Percentiles rank a stretch among this genome's conserved stretches.
Evolutionary conservation across 2,113 vertebrate genomes (phyloP).

Genomic region (Opisthocomus hoazin): DNA sequence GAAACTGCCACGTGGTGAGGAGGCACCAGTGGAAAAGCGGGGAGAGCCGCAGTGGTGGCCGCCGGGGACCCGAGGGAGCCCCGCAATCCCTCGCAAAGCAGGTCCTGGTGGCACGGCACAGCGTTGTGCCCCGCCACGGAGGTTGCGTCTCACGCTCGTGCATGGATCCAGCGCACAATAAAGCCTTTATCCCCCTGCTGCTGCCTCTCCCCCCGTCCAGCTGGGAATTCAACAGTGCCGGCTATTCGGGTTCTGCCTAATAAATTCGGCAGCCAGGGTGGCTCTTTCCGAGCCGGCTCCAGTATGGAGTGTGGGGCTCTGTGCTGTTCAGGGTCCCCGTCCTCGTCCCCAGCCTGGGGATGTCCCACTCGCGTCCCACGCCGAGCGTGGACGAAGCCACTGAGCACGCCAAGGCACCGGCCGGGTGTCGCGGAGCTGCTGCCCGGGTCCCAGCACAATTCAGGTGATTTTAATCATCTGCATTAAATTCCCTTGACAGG

Average conservation of each 20-base stretch:
- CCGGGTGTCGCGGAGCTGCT: neutral
- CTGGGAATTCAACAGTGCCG: neutral
- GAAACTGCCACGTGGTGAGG: neutral
- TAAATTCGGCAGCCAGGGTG: neutral
- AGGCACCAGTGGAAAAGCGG: neutral
- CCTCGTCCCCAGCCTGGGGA: neutral
- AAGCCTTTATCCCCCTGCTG: neutral
- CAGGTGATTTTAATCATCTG: neutral
- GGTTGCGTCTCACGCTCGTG: neutral
- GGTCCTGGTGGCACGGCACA: neutral
- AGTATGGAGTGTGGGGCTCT: fast-evolving
- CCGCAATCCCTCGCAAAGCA: neutral
- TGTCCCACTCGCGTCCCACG: fast-evolving
- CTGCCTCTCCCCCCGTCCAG: slow-evolving; percentile 18
- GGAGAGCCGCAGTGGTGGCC: neutral
- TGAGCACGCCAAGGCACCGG: fast-evolving
- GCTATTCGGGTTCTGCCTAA: slow-evolving; percentile 8
- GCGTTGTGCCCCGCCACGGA: neutral
- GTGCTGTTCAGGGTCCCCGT: fast-evolving
- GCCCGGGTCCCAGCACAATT: neutral
- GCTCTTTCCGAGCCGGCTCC: neutral
- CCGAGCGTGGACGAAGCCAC: neutral
- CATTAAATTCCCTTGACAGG: neutral
- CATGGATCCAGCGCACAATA: neutral
- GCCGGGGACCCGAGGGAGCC: neutral